Evolutionary conservation across 2,113 vertebrate species (phyloP), one percentile per base, ranked within the genome.

Genomic region (Excalfactoria chinensis): DNA sequence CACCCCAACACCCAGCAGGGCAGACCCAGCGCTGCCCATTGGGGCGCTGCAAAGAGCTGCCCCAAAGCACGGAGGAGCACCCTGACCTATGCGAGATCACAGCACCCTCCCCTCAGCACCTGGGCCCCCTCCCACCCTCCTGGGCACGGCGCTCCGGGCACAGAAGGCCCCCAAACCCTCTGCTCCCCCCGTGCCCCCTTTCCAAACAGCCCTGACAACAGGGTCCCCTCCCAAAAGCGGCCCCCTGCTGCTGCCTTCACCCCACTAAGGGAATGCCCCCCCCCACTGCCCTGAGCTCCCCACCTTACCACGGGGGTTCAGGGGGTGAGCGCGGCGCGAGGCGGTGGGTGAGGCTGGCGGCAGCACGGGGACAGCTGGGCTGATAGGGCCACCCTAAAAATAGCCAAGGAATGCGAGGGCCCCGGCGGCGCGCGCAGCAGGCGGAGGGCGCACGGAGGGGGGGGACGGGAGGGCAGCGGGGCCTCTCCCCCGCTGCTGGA

Each of bases 341-440:
- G 59, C 95, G 94, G 98, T 93, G 97, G 98, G 96, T 88, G 69
- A 85, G 88, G 93, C 91, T 20, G 86, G 91, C 92, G 91, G 71
- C 93, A 79, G 94, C 85, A 64, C 93, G 37, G 94, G 97, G 98
- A 98, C 98, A 99, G 98, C 98, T 99, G 98, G 96, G 96, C 94
- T 86, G 97, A 98, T 97, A 98, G 71, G 72, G 87, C 87, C 94
- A 84, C 95, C 96, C 97, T 98, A 98, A 98, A 98, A 98, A 98
- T 98, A 99, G 98, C 93, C 40, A 3, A 94, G 88, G 97, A 97
- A 97, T 97, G 97, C 32, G 43, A 95, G 89, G 83, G 84, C 51
- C 95, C 95, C 92, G 67, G 60, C 83, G 77, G 64, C 82, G 73
- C 62, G 77, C 91, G 95, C 82, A 90, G 84, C 69, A 82, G 88